Evolutionary conservation across 2,797 vertebrate genomes (phyloP).

Genomic region (Babyrousa celebensis): DNA sequence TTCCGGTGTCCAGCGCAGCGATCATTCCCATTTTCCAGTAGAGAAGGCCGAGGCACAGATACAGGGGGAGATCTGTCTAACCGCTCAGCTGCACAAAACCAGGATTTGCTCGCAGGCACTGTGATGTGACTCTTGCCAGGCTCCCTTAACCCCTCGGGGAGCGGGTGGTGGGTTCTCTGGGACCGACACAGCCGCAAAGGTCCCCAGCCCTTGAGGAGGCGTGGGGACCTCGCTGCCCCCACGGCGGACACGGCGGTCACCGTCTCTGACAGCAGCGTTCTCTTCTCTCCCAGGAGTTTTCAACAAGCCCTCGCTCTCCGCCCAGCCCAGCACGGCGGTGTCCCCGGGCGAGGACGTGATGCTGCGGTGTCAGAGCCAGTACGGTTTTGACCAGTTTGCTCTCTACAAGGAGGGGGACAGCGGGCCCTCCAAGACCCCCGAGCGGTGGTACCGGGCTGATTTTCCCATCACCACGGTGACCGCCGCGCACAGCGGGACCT

Average conservation of each 20-base stretch:
- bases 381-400: conserved; percentile 66
- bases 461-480: conserved; percentile 66
- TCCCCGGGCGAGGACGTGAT: conserved; percentile 40
- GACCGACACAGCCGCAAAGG: not conserved
- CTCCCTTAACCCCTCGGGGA: not conserved
- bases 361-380: conserved; percentile 15
- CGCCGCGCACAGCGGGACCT: conserved; percentile 26
- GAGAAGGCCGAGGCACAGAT: not conserved
- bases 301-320: not conserved
- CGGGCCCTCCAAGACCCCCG: accelerated
- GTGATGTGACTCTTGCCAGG: accelerated
- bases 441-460: conserved; percentile 17
- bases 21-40: not conserved
- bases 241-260: accelerated
- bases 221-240: not conserved
- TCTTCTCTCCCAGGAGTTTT: conserved; percentile 57
- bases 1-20: too few species aligned
- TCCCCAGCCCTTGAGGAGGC: not conserved
- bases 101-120: not conserved
- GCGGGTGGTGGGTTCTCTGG: not conserved
- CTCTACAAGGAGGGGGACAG: conserved; percentile 76
- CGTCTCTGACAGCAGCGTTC: not conserved
- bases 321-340: not conserved
- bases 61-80: too few species aligned
- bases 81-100: not conserved